Base-by-base conservation (phyloP, 2,113 vertebrate genomes). In the Actenoides hombroni region DNA sequence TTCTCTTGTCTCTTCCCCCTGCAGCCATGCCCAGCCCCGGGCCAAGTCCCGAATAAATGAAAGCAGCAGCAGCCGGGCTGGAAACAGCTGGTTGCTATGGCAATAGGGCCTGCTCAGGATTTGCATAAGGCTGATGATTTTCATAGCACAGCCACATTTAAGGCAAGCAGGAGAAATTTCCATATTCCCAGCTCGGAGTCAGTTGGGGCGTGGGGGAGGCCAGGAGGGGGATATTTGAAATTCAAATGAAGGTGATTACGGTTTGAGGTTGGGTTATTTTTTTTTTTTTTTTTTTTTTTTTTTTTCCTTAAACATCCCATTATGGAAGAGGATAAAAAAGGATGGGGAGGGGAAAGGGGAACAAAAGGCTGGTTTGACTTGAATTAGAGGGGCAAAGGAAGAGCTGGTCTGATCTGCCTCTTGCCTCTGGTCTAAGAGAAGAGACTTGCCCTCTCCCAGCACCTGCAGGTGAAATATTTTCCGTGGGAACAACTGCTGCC, bases 61-160 rank as follows among this genome's bases (percentile, higher is more conserved):
- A 20, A 84, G 88, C 79, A 90, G 83, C 94, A 93, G 87, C 94
- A 89, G 88, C 61, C 7, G 37, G 89, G 95, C 63, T 94, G 86
- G 86, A 94, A 97, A 92, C 95, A 73, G 91, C 96, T 89, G 95
- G 98, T 98, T 98, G 98, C 98, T 87, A 98, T 98, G 97, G 96
- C 95, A 88, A 98, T 88, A 1, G 75, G 91, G 96, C 96, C 97
- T 95, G 49, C 79, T 94, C 33, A 70, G 60, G 53, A 98, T 99
- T 99, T 99, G 99, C 99, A 99, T 99, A 97, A 93, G 97, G 95
- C 97, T 95, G 95, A 91, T 99, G 97, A 99, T 99, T 99, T 99
- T 98, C 99, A 99, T 99, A 99, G 98, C 98, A 98, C 98, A 98
- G 98, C 98, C 98, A 98, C 97, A 97, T 96, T 98, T 97, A 97